Evolutionary conservation across 2,113 vertebrate genomes (phyloP), one percentile per base, ranked within the genome.

Genomic region (Ornithorhynchus anatinus): DNA sequence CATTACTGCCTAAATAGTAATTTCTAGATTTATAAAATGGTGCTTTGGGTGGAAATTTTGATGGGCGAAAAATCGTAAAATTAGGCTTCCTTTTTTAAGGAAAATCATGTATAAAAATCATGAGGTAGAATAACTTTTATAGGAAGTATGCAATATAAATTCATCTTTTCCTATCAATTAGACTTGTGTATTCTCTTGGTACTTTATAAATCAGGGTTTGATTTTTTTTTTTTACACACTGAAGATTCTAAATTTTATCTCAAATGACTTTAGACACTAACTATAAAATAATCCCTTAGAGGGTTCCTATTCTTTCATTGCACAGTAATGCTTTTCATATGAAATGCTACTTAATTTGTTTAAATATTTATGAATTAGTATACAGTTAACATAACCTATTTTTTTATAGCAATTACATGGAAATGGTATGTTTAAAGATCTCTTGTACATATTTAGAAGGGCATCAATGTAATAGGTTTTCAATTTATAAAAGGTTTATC

Each of bases 311-410:
- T 85, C 85, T 75, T 87, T 63, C 80, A 63, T 75, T 93, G 91
- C 91, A 92, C 86, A 88, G 80, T 86, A 89, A 85, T 79, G 77
- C 81, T 90, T 89, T 88, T 86, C 86, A 73, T 89, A 92, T 85
- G 81, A 92, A 90, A 91, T 82, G 81, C 87, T 86, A 87, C 87
- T 63, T 89, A 45, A 60, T 58, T 37, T 71, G 67, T 82, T 19
- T 60, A 52, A 64, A 88, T 94, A 94, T 94, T 94, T 94, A 94
- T 94, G 85, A 90, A 93, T 81, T 89, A 90, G 85, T 86, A 84
- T 84, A 63, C 85, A 89, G 83, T 89, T 92, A 92, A 91, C 91
- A 88, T 86, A 89, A 87, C 84, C 89, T 92, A 92, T 94, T 92
- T 94, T 92, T 93, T 92, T 91, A 89, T 93, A 92, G 89, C 79